Base-by-base conservation (phyloP, 2,888 invertebrate genomes). In the Clostera curtula region DNA sequence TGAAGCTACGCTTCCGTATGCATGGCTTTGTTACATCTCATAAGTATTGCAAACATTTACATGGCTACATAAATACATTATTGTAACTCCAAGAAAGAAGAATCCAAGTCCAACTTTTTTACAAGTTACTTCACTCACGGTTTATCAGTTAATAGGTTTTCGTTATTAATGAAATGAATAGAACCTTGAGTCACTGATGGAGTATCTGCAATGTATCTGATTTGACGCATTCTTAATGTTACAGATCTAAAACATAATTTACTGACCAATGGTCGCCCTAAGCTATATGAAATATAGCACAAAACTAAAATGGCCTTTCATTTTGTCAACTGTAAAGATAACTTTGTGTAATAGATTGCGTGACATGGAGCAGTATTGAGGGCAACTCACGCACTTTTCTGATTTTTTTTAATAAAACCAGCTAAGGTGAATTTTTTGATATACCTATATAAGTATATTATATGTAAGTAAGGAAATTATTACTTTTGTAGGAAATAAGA, bases 381-480 rank as follows among this genome's bases (percentile, higher is more conserved):
- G 65, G 58, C 64, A 60, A 43, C 67, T 64, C 82, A 82, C 82
- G 82, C 82, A 82, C 75, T 68, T 48, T 49, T 65, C 64, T 64
- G 56, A 79, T 80, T 79, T 71, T 79, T 80, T 80, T 77, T 80
- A 77, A 75, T 79, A 77, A 52, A 77, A 74, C 68, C 70, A 72
- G 76, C 67, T 69, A 70, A 72, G 66, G 65, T 69, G 60, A 63
- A 63, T 70, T 69, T 69, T 77, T 72, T 67, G 70, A 71, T 65
- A 58, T 63, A 44, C 15, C 10, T 15, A 3, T 11, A 5, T 23
- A 58, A 56, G 56, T 57, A 51, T 52, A 36, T 40, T 31, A 36
- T 31, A 43, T 50, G 41, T 24, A 40, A 40, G 38, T 36, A 50
- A 56, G 44, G 47, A 34, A 60, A 59, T 55, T 40, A 39, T 35